Evolutionary conservation across 2,888 invertebrate species (phyloP).

Genomic region (Parapristionchus giblindavisi): DNA sequence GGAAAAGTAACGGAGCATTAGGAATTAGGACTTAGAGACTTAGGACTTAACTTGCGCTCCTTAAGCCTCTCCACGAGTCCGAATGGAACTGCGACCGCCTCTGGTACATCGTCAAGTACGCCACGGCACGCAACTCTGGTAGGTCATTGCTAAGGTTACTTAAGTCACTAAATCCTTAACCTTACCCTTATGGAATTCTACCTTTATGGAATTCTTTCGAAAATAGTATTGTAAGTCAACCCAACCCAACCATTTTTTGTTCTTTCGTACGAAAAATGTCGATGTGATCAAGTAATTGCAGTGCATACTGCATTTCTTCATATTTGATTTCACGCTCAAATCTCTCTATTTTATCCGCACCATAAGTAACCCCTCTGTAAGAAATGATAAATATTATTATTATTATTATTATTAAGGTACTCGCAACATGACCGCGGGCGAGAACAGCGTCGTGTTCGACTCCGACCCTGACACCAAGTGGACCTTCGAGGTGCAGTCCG

Average conservation of each 20-base stretch:
- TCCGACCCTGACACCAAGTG: slow-evolving; percentile 68
- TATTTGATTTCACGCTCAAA: too few species aligned
- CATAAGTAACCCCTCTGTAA: too few species aligned
- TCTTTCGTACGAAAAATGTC: too few species aligned
- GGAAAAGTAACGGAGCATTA: background rate
- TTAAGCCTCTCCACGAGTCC: slow-evolving; percentile 62
- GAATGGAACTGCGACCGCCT: slow-evolving; percentile 69
- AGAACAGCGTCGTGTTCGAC: slow-evolving; percentile 63
- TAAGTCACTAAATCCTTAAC: slow-evolving; percentile 17
- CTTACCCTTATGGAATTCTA: background rate
- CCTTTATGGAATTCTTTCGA: too few species aligned
- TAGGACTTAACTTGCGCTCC: too few species aligned
- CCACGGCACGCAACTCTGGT: slow-evolving; percentile 50
- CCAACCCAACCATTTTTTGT: too few species aligned
- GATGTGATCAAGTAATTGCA: background rate
- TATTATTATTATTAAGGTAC: slow-evolving; percentile 41
- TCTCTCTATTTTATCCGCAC: too few species aligned
- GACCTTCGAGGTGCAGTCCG: slow-evolving; percentile 68
- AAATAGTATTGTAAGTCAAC: too few species aligned
- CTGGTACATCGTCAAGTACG: slow-evolving; percentile 69
- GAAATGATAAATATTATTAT: too few species aligned
- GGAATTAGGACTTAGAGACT: too few species aligned
- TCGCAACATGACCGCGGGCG: slow-evolving; percentile 63
- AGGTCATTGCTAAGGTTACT: slow-evolving; percentile 42
- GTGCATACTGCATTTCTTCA: too few species aligned